Evolutionary conservation across 2,113 vertebrate genomes (phyloP).

Genomic region (Epinephelus fuscoguttatus): DNA sequence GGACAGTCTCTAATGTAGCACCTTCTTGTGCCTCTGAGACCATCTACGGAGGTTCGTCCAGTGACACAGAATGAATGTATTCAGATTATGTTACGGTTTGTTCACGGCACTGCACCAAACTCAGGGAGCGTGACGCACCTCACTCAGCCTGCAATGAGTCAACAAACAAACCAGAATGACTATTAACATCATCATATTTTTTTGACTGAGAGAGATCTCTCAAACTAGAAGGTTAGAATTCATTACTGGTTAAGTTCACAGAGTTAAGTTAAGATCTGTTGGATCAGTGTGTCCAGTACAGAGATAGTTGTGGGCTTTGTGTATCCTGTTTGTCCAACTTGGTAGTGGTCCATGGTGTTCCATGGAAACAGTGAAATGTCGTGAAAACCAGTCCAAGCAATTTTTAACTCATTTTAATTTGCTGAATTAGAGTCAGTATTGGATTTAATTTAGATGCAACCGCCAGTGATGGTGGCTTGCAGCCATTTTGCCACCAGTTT

Average conservation of each 20-base stretch:
- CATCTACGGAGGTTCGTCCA: slow-evolving; percentile 12
- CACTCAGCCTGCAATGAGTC: slow-evolving; percentile 18
- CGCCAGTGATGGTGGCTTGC: neutral
- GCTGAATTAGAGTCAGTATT: neutral
- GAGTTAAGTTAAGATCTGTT: neutral
- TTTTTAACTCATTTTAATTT: neutral
- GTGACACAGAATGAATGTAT: slow-evolving; percentile 20
- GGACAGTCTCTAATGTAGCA: slow-evolving; percentile 17
- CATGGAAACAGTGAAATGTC: too few species aligned
- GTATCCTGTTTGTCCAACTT: neutral
- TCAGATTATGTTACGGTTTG: slow-evolving; percentile 22
- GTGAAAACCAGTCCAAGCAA: neutral
- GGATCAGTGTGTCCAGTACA: neutral
- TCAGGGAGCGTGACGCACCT: slow-evolving; percentile 57
- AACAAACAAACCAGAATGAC: slow-evolving; percentile 30
- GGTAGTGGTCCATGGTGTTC: neutral
- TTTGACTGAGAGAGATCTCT: neutral
- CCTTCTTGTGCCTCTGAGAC: slow-evolving; percentile 14
- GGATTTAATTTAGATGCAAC: neutral
- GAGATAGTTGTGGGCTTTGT: neutral
- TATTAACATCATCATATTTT: neutral
- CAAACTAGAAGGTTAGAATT: neutral
- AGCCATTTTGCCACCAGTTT: neutral
- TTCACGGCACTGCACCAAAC: slow-evolving; percentile 44
- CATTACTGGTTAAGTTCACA: neutral